Base-by-base conservation (phyloP, 2,797 vertebrate genomes). In the Falco concolor region DNA sequence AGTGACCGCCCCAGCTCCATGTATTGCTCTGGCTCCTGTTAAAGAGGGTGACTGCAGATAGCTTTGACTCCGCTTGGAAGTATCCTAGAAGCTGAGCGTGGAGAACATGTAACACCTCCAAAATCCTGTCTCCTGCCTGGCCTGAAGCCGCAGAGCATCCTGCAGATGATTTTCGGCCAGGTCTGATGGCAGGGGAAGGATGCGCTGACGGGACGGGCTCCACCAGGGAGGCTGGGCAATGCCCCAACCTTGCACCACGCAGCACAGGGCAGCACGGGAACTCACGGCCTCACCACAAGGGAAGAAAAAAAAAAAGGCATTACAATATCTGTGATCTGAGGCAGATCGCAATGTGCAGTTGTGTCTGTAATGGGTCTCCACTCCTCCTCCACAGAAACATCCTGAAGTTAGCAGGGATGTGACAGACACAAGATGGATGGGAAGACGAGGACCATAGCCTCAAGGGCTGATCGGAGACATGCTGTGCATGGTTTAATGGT, bases 371-470 rank as follows among this genome's bases (percentile, higher is more conserved):
- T 8, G 52, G n/a, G 59, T 47, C 60, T 64, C 73, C 65, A 24
- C 32, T 76, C 44, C 89, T 63, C 54, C 77, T 65, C 54, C 72
- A 23, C 57, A 84, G 65, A 56, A 73, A 77, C 27, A 23, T 21
- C 80, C 69, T 36, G 27, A 45, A 53, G 56, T 36, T 23, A 60
- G 69, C 38, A 25, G 60, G 60, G 77, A 79, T 74, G 3, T 0
- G 24, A 76, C 67, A 57, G 79, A 45, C 65, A 52, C 60, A 70
- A 79, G 91, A 91, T 16, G 64, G 74, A 96, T 94, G 85, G 60
- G 67, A 57, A 32, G 67, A 77, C 1, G 2, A 94, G 64, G 34
- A 80, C 74, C 45, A 18, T 8, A 25, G 90, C 85, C 70, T 32
- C 12, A 30, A 40, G 77, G 94, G 73, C 90, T 93, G 70, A 70